Evolutionary conservation across 2,888 invertebrate species (phyloP).

Genomic region (Nephrocerus scutellatus): DNA sequence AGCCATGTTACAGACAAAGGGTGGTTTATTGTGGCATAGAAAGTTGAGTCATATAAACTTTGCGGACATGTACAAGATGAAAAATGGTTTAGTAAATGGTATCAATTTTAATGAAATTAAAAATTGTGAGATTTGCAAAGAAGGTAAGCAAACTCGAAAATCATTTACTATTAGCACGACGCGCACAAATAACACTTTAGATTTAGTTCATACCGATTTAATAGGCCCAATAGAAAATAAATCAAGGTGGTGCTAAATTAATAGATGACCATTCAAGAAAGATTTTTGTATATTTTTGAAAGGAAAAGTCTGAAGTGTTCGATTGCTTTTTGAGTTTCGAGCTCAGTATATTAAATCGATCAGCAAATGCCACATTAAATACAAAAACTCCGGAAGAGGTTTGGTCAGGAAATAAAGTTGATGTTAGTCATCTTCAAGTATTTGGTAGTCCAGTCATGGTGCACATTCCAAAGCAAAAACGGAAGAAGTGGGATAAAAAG

Average conservation of each 20-base stretch:
- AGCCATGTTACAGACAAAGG: too few relatives aligned
- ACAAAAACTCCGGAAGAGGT: too few relatives aligned
- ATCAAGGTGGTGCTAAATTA: constrained; percentile 35
- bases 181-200: constrained; percentile 24
- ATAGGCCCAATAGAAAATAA: constrained; percentile 35
- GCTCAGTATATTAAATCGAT: constrained; percentile 21
- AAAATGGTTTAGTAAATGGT: constrained; percentile 6
- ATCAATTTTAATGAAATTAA: constrained; percentile 16
- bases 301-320: constrained; percentile 22
- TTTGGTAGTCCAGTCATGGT: constrained; percentile 14
- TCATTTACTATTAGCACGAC: constrained; percentile 20
- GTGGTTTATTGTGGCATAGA: constrained; percentile 29
- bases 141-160: constrained; percentile 25
- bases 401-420: too few relatives aligned
- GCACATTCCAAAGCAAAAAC: constrained; percentile 11
- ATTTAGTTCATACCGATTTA: constrained; percentile 36
- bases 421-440: constrained; percentile 8
- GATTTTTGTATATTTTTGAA: constrained; percentile 15
- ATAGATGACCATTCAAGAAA: constrained; percentile 31
- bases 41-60: constrained; percentile 25
- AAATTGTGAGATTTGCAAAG: constrained; percentile 23
- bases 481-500: constrained; percentile 8
- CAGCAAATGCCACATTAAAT: constrained; percentile 22
- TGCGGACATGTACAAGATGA: constrained; percentile 13
- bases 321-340: constrained; percentile 20